phyloP scores from a whole-genome alignment of 2,113 vertebrate genomes.

The Aegithalos caudatus region DNA sequence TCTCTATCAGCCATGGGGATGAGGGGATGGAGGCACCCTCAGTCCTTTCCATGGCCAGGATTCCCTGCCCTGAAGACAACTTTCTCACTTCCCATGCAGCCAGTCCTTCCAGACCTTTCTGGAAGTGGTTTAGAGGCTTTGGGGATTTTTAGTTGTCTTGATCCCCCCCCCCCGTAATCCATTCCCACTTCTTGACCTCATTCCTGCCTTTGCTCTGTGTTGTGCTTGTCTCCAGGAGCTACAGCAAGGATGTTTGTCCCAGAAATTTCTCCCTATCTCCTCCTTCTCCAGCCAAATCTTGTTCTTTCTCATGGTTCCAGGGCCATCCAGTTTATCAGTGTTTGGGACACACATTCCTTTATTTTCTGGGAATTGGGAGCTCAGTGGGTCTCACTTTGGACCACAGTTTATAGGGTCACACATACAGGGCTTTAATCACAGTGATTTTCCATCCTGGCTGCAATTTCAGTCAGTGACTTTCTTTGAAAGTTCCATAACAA shows the following conservation, averaged over 20 bases:
- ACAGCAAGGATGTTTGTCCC: not conserved
- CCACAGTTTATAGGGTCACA: accelerated
- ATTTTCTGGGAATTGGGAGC: not conserved
- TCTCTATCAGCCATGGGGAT: accelerated
- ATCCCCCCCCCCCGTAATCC: not conserved
- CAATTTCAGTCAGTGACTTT: not conserved
- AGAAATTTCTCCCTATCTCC: not conserved
- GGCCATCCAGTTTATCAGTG: not conserved
- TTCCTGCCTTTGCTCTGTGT: not conserved
- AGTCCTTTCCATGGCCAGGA: not conserved
- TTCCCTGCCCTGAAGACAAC: not conserved
- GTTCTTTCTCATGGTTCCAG: not conserved
- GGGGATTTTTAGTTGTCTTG: not conserved
- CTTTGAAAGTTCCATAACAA: not conserved
- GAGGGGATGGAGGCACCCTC: not conserved
- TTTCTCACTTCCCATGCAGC: not conserved
- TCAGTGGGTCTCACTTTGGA: not conserved
- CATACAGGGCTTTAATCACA: not conserved
- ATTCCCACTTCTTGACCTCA: not conserved
- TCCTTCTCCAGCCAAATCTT: not conserved
- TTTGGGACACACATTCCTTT: not conserved
- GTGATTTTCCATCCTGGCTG: not conserved
- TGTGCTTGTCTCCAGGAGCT: not conserved
- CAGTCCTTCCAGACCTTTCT: not conserved
- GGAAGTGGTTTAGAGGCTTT: not conserved